Evolutionary conservation across 2,113 vertebrate species (phyloP).

Genomic region (Microtus ochrogaster): DNA sequence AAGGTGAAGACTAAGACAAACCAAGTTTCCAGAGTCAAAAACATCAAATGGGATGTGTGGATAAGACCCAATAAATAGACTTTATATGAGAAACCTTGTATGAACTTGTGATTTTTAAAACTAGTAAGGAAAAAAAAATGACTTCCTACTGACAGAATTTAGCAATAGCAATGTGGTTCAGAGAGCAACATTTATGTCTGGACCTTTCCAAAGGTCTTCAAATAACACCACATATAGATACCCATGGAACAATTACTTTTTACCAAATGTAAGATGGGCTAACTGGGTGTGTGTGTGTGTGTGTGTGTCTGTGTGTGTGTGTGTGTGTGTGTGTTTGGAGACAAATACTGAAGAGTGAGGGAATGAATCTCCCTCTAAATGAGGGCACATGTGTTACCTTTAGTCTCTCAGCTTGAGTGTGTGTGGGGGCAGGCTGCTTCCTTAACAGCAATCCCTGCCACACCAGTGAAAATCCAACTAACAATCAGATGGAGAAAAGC

Average conservation of each 20-base stretch:
- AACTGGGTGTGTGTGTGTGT: neutral
- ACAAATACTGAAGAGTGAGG: neutral
- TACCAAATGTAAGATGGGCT: neutral
- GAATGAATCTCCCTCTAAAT: neutral
- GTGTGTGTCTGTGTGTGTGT: no score
- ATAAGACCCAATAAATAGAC: neutral
- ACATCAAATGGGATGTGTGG: neutral
- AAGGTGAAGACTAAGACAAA: neutral
- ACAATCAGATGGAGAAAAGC: slow-evolving; percentile 52
- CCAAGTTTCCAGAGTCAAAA: neutral
- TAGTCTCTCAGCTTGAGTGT: neutral
- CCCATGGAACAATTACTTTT: neutral
- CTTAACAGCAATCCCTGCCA: neutral
- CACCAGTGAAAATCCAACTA: neutral
- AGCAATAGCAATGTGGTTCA: neutral
- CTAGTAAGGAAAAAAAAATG: neutral
- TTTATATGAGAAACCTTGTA: neutral
- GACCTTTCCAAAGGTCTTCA: neutral
- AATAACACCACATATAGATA: neutral
- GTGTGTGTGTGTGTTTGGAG: neutral
- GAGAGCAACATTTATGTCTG: neutral
- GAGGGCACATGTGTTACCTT: neutral
- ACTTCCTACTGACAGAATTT: neutral
- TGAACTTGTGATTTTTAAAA: neutral
- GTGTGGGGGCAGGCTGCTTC: neutral